These are phyloP conservation scores for Meiosimyza decipiens DNA, from an alignment of 2,888 invertebrate genomes.

Conservation along the genomic window DNA sequence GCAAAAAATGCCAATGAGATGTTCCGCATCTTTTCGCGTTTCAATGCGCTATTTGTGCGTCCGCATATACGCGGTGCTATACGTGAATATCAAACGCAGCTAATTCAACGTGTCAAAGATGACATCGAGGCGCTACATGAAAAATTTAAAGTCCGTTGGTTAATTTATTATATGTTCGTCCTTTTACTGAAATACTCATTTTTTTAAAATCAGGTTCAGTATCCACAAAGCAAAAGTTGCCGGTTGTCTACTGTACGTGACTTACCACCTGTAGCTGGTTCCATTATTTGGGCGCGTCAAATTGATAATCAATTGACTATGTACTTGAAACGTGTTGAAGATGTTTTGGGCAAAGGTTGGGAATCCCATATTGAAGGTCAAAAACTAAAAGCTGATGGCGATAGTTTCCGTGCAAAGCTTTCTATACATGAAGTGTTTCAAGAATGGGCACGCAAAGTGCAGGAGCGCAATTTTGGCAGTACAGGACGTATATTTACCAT, in stretches of 20 bases:
- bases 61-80: slow-evolving; percentile 99
- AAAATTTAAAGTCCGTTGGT: slow-evolving; percentile 85
- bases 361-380: slow-evolving; percentile 99
- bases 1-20: slow-evolving; percentile 99
- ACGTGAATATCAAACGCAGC: slow-evolving; percentile 97
- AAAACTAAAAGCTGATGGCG: slow-evolving; percentile 96
- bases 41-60: slow-evolving; percentile 98
- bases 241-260: slow-evolving; percentile 92
- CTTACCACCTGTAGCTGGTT: slow-evolving; percentile 96
- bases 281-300: slow-evolving; percentile 98
- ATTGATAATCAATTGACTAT: slow-evolving; percentile 97
- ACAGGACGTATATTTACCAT: slow-evolving; percentile 95
- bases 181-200: background rate
- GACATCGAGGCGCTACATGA: slow-evolving; percentile 98
- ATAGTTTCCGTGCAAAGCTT: slow-evolving; percentile 95
- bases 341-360: slow-evolving; percentile 98
- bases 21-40: slow-evolving; percentile 98
- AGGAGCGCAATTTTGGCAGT: slow-evolving; percentile 93
- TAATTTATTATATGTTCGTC: slow-evolving; percentile 35
- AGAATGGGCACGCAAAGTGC: slow-evolving; percentile 96
- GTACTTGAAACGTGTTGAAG: slow-evolving; percentile 96
- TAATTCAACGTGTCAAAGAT: slow-evolving; percentile 98
- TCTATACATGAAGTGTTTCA: slow-evolving; percentile 98
- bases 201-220: slow-evolving; percentile 78
- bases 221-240: slow-evolving; percentile 93